Base-by-base conservation (phyloP, 1,140 invertebrate genomes). In the Oncopodura yosiiana region DNA sequence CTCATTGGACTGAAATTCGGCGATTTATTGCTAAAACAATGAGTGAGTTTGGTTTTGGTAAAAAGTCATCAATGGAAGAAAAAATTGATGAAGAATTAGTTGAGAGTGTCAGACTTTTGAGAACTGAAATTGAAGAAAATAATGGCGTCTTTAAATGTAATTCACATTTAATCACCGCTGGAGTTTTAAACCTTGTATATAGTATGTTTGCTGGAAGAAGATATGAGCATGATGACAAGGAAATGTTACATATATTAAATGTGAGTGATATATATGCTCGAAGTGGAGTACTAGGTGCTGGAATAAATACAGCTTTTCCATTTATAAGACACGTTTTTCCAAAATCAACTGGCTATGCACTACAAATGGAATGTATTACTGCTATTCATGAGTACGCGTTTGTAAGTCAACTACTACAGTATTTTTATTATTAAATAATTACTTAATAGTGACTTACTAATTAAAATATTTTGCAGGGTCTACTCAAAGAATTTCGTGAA, bases 41-140 rank as follows among this genome's bases (percentile, higher is more conserved):
- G 3, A 9, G 49, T 16, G 19, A 41, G 2, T 51, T 24, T 16
- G 49, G 49, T 19, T 51, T 29, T 16, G 49, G 49, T 3, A 45
- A 21, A 1, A 51, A 51, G 19, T n/a, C 3, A 2, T 19, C 6
- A 6, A 42, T 42, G 34, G 49, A 51, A 21, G 19, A 11, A 0
- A 16, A 21, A 26, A 45, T 45, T 30, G 14, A 30, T 8, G 26
- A 32, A 8, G 49, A 51, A 16, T 27, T 51, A 2, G 21, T 41
- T 14, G 49, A 39, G 29, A 27, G 29, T 11, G 16, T 16, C 21
- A 0, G n/a, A 18, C 3, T 16, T 18, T 16, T 51, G 11, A 21
- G 41, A 12, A 18, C 27, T 19, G 12, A 3, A 8, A 51, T 51
- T 27, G n/a, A 26, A 14, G n/a, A 39, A 16, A 42, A 51, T 18